Evolutionary conservation across 2,888 invertebrate genomes (phyloP), one percentile per base, ranked within the genome.

Genomic region (Acleris emargana): DNA sequence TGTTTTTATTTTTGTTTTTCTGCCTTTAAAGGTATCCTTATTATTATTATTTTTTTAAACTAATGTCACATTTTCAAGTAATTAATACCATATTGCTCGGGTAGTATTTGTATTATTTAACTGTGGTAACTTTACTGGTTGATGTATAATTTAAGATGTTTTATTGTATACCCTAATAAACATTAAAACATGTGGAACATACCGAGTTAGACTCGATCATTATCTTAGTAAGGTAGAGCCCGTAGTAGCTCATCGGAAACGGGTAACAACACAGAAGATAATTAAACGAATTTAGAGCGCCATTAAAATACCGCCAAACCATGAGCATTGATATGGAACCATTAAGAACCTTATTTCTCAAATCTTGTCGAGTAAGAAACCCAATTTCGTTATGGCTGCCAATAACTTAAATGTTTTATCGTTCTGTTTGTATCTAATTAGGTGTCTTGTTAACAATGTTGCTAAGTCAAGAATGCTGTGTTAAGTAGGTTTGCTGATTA

Each of bases 281-380:
- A 73, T 69, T 69, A 71, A 69, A 67, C 62, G 67, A 63, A 69
- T 71, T 69, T 64, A 67, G 68, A 68, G 64, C 67, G 59, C 66
- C 64, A 50, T 22, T 61, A 54, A 54, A 54, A 45, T 38, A 51
- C 57, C 57, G 51, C 51, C 18, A 51, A 58, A 58, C 51, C 20
- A 20, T 55, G 50, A 43, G 62, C 54, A 62, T 49, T 49, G 38
- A 13, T 54, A 54, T 62, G 54, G 47, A 49, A 54, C 62, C 38
- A 50, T 55, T 55, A 55, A 55, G 55, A 62, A 62, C 62, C 38
- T 55, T 55, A 63, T 57, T 57, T 57, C 51, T 11, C 57, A n/a
- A 57, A 57, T 25, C 62, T 28, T 20, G 54, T 16, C 13, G 32
- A 18, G 43, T 62, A 62, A 62, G 49, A 54, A 54, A 57, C 18